phyloP scores from a whole-genome alignment of 2,113 vertebrate species.

The Cryptotis parvus region DNA sequence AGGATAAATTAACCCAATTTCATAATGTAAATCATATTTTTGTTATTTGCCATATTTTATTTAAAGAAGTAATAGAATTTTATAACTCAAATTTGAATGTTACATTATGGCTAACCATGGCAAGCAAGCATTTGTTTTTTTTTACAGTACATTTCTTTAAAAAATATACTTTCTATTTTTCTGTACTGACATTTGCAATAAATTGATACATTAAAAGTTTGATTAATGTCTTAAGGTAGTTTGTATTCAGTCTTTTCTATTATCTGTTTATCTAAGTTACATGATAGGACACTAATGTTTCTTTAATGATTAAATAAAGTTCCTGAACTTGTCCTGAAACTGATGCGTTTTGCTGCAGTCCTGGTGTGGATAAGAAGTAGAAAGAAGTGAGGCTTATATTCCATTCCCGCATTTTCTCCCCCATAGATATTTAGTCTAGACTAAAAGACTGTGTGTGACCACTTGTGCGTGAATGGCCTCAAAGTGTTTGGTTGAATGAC shows the following conservation, averaged over 20 bases:
- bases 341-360: constrained; percentile 39
- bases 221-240: constrained; percentile 81
- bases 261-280: constrained; percentile 57
- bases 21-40: constrained; percentile 74
- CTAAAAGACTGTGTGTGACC: background rate
- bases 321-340: constrained; percentile 53
- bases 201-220: constrained; percentile 90
- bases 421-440: background rate
- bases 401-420: background rate
- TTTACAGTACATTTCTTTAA: constrained; percentile 86
- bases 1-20: constrained; percentile 73
- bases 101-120: constrained; percentile 79
- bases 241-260: constrained; percentile 70
- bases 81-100: constrained; percentile 83
- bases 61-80: constrained; percentile 80
- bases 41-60: constrained; percentile 74
- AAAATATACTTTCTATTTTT: constrained; percentile 92
- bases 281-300: constrained; percentile 47
- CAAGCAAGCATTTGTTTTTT: constrained; percentile 85
- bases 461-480: background rate
- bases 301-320: constrained; percentile 51
- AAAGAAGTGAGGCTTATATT: background rate
- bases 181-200: constrained; percentile 96
- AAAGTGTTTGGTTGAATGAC: background rate
- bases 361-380: constrained; percentile 15